Percentiles rank a stretch among this genome's conserved stretches.
Conservation (phyloP, 2,797 vertebrate genomes). For the Danio jaintianensis region DNA sequence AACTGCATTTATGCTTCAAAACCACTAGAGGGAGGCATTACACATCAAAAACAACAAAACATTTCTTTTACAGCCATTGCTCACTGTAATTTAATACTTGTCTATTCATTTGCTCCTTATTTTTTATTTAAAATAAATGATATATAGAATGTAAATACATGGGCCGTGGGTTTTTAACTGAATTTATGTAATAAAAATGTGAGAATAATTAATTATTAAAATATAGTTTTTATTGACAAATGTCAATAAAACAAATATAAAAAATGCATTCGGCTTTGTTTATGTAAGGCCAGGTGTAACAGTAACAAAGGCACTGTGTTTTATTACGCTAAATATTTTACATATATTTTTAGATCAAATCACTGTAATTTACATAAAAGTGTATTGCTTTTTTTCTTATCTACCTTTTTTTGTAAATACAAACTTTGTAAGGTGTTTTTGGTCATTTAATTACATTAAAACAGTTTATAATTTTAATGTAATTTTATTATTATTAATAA, state of each 20-base stretch:
- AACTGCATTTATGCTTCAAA: neutral
- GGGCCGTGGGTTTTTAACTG: no score
- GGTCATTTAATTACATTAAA: neutral
- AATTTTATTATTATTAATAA: neutral
- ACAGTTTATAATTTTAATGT: neutral
- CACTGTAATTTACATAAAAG: neutral
- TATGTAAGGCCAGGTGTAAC: neutral
- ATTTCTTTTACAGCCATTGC: neutral
- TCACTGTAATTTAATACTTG: neutral
- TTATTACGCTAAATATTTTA: neutral
- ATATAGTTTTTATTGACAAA: no score
- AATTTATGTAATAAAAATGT: no score
- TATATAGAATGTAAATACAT: neutral
- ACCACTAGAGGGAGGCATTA: slow-evolving; percentile 45
- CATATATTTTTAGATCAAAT: neutral
- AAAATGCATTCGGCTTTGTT: neutral
- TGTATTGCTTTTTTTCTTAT: neutral
- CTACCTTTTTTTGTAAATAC: neutral
- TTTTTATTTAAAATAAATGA: neutral
- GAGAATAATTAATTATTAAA: no score
- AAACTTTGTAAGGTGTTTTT: neutral
- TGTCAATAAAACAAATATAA: neutral
- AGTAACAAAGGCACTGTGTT: no score
- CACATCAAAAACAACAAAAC: neutral
- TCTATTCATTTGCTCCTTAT: neutral